A percentile compares a stretch with the other conserved stretches of the same genome.
Conservation (phyloP, 2,888 invertebrate species). For the Acleris cristana region DNA sequence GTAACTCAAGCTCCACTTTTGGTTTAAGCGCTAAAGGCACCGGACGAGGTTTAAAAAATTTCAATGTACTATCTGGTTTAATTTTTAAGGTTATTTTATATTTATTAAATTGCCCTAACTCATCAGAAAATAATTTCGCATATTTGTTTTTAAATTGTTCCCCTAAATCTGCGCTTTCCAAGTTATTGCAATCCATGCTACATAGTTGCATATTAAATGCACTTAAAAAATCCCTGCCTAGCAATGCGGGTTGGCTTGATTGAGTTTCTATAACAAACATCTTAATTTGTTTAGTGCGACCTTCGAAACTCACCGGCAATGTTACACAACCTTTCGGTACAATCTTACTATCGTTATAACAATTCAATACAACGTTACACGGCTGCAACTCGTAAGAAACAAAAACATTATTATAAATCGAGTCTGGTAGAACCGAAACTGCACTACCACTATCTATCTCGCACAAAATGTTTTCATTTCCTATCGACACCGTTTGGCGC, state of each 20-base stretch:
- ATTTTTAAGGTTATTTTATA: slow-evolving; percentile 37
- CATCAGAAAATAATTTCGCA: slow-evolving; percentile 29
- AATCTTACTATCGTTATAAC: slow-evolving; percentile 29
- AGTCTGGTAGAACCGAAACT: slow-evolving; percentile 26
- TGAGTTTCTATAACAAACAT: slow-evolving; percentile 29
- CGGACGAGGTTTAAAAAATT: slow-evolving; percentile 39
- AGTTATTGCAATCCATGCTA: slow-evolving; percentile 24
- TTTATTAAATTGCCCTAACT: slow-evolving; percentile 37
- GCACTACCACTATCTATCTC: slow-evolving; percentile 38
- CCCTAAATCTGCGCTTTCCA: no score
- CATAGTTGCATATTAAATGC: slow-evolving; percentile 32
- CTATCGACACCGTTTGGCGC: slow-evolving; percentile 24
- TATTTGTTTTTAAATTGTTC: background rate
- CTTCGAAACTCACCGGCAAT: slow-evolving; percentile 26
- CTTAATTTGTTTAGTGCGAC: background rate
- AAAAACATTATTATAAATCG: slow-evolving; percentile 5
- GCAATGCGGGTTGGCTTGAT: background rate
- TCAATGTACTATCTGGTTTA: slow-evolving; percentile 26
- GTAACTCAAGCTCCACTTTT: slow-evolving; percentile 37
- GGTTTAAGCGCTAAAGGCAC: slow-evolving; percentile 36
- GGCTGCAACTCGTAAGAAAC: no score
- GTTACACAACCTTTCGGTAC: slow-evolving; percentile 25
- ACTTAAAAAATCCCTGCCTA: slow-evolving; percentile 34
- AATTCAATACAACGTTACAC: slow-evolving; percentile 21
- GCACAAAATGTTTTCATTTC: slow-evolving; percentile 14